These are phyloP conservation scores for Carollia perspicillata DNA, from an alignment of 2,113 vertebrate species.

Conservation along the genomic window DNA sequence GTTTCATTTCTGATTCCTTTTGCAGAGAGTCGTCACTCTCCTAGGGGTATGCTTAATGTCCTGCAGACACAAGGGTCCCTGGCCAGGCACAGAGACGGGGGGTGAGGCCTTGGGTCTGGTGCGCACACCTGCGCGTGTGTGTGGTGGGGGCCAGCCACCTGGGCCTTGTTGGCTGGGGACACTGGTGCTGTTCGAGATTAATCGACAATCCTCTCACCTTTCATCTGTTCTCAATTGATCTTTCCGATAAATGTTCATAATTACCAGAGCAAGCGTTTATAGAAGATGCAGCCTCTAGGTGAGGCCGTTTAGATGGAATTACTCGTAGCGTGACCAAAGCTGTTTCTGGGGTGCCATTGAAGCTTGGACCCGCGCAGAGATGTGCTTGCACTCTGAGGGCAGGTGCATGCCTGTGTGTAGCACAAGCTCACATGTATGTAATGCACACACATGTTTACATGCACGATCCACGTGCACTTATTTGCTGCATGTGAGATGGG, in stretches of 20 bases:
- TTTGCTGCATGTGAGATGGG: not conserved
- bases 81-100: not conserved
- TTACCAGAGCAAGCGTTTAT: slow-evolving; percentile 69
- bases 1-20: slow-evolving; percentile 2
- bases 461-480: not conserved
- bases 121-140: not conserved
- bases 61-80: not conserved
- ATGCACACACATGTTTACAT: not conserved
- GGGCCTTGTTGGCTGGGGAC: not conserved
- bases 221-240: slow-evolving; percentile 74
- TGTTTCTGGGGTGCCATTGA: slow-evolving; percentile 7
- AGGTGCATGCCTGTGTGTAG: not conserved
- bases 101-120: no score
- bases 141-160: not conserved
- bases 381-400: not conserved
- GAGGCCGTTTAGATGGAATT: slow-evolving; percentile 73
- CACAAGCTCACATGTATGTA: not conserved
- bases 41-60: not conserved
- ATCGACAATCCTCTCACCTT: slow-evolving; percentile 34
- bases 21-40: not conserved
- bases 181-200: slow-evolving; percentile 58
- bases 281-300: slow-evolving; percentile 72
- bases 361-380: not conserved
- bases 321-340: slow-evolving; percentile 54
- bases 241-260: slow-evolving; percentile 70